A percentile compares a stretch with the other conserved stretches of the same genome.
phyloP scores from a whole-genome alignment of 2,113 vertebrate genomes.

The Tamias sibiricus region DNA sequence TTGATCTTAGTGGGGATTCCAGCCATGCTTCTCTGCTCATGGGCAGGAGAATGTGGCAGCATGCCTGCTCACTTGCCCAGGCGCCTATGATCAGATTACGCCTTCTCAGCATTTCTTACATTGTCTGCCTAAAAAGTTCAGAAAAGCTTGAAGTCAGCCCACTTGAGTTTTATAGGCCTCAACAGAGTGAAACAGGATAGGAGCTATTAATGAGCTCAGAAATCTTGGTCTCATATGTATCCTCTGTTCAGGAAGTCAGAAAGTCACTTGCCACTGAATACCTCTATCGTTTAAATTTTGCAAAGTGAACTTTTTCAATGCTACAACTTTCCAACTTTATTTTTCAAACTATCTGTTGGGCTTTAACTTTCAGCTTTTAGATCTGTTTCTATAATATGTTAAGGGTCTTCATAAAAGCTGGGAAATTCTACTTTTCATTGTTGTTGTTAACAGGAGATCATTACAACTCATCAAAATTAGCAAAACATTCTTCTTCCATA shows the following conservation, averaged over 20 bases:
- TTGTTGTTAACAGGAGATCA: neutral
- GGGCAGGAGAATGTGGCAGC: conserved; percentile 68
- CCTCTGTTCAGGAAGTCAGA: conserved; percentile 15
- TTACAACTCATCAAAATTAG: conserved; percentile 22
- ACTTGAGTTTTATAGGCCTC: conserved; percentile 55
- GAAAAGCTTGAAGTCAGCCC: conserved; percentile 60
- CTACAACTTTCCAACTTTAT: conserved; percentile 11
- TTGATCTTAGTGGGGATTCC: conserved; percentile 71
- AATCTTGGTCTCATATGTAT: neutral
- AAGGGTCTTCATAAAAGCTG: conserved; percentile 46
- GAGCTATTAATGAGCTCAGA: neutral
- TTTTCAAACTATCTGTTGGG: conserved; percentile 44
- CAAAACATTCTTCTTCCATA: neutral
- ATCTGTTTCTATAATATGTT: neutral
- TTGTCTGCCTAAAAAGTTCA: conserved; percentile 66
- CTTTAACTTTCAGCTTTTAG: conserved; percentile 62
- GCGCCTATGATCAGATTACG: conserved; percentile 59
- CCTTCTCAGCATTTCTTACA: conserved; percentile 75
- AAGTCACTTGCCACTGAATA: neutral
- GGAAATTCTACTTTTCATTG: neutral
- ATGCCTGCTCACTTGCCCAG: conserved; percentile 66
- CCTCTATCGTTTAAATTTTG: neutral
- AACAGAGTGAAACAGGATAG: conserved; percentile 29
- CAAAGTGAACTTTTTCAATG: conserved; percentile 12
- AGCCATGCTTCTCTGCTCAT: conserved; percentile 39